Base-by-base conservation (phyloP, 2,888 invertebrate species). In the Drosophila dives region DNA sequence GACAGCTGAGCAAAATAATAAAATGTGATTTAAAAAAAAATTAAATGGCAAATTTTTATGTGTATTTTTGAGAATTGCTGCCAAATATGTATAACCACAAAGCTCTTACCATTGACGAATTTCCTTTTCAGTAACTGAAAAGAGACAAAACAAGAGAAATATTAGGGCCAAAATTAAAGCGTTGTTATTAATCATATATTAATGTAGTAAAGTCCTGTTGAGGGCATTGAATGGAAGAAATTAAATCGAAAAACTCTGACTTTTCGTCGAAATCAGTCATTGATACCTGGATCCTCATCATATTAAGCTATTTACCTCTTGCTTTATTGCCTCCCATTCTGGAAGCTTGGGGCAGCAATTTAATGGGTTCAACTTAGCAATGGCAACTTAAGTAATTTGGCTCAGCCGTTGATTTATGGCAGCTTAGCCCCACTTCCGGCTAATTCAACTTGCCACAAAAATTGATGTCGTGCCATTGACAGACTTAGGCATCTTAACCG, bases 71-170 rank as follows among this genome's bases (percentile, higher is more conserved):
- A 36, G 11, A 33, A 20, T 23, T 20, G 20, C 17, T 32, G 23
- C 17, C 38, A 38, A 38, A 38, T 15, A 10, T 4, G 12, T 20
- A n/a, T n/a, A 15, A 11, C 48, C 53, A 17, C 26, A 33, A 55
- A 53, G 8, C 33, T 63, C 97, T 96, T 94, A 97, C 97, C 97
- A 97, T 93, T 97, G 96, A 90, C 97, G 95, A 89, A 97, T 97
- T 94, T 97, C 97, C 94, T 97, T 97, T 93, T 97, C 97, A 79
- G 97, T 97, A 94, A 97, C 97, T 97, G 96, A 23, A 81, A 96
- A 96, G 93, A 56, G 94, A 94, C 91, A 89, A 86, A 89, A 90
- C 89, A 86, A 64, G 67, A 17, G 10, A 42, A 10, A 12, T 12
- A 11, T 38, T 38, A 38, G 23, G 3, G 10, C 11, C 11, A 17